Evolutionary conservation across 1,140 invertebrate species (phyloP).

Genomic region (Dufourea novaeangliae): DNA sequence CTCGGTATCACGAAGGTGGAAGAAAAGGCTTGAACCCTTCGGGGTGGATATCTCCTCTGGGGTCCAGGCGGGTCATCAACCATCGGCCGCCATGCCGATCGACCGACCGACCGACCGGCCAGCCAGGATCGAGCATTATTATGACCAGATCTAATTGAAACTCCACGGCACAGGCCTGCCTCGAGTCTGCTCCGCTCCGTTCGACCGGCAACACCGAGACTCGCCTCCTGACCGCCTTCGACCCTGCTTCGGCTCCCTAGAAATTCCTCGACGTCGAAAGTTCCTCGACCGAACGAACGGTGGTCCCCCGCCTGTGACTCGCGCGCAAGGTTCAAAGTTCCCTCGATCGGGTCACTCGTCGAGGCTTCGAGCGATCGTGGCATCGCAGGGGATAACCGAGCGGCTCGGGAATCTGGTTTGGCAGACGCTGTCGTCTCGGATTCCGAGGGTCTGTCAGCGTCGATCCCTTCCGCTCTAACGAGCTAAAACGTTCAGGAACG

Average conservation of each 20-base stretch:
- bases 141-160: slow-evolving; percentile 75
- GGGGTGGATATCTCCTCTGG: slow-evolving; percentile 64
- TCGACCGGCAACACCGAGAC: not conserved
- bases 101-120: not conserved
- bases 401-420: slow-evolving; percentile 19
- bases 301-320: not conserved
- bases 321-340: slow-evolving; percentile 3
- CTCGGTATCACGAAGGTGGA: slow-evolving; percentile 71
- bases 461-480: slow-evolving; percentile 43
- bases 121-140: slow-evolving; percentile 63
- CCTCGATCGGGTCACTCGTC: not conserved
- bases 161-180: slow-evolving; percentile 41
- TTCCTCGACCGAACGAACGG: not conserved
- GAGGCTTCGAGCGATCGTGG: not conserved
- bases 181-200: not conserved
- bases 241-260: not conserved
- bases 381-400: not conserved
- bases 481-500: slow-evolving; percentile 29
- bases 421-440: slow-evolving; percentile 10
- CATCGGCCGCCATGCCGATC: slow-evolving; percentile 58
- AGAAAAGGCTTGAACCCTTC: slow-evolving; percentile 64
- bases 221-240: not conserved
- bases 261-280: slow-evolving; percentile 14
- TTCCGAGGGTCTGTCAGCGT: slow-evolving; percentile 24
- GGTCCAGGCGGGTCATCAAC: slow-evolving; percentile 69